Percentiles rank a stretch among this genome's conserved stretches.
Evolutionary conservation across 2,888 invertebrate species (phyloP).

Genomic region (Dromius quadrimaculatus): DNA sequence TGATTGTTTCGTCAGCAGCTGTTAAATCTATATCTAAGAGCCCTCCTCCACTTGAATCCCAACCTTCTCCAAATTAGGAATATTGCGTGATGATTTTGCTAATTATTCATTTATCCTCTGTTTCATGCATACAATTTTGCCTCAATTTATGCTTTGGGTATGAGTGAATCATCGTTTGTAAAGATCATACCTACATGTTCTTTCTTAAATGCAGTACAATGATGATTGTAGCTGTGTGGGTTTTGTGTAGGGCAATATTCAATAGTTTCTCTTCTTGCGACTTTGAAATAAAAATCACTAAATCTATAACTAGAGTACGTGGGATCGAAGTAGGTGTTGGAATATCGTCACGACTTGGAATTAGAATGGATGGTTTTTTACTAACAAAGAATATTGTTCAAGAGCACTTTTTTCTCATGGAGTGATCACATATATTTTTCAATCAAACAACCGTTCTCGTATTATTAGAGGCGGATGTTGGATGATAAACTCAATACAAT

Average conservation of each 20-base stretch:
- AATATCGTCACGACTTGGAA: conserved; percentile 31
- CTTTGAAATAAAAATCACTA: conserved; percentile 35
- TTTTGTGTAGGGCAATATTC: conserved; percentile 34
- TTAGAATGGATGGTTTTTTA: conserved; percentile 19
- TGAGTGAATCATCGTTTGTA: conserved; percentile 28
- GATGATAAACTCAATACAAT: neutral
- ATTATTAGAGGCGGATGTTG: too few relatives aligned
- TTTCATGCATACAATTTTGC: conserved; percentile 28
- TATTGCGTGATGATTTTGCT: conserved; percentile 36
- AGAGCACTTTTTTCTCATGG: neutral
- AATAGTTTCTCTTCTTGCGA: conserved; percentile 41
- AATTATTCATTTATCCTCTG: conserved; percentile 25
- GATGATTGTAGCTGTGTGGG: conserved; percentile 36
- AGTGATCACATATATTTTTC: too few relatives aligned
- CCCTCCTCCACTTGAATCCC: conserved; percentile 7
- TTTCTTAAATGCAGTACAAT: conserved; percentile 36
- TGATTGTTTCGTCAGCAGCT: conserved; percentile 6
- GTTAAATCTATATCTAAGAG: conserved; percentile 29
- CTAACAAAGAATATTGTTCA: neutral
- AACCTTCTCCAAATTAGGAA: conserved; percentile 6
- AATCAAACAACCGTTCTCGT: too few relatives aligned
- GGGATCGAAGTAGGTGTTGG: conserved; percentile 9
- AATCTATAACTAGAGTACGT: conserved; percentile 36
- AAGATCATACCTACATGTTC: conserved; percentile 33
- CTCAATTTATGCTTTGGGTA: neutral